phyloP scores from a whole-genome alignment of 1,140 invertebrate species.

The Macrosteles quadrilineatus region DNA sequence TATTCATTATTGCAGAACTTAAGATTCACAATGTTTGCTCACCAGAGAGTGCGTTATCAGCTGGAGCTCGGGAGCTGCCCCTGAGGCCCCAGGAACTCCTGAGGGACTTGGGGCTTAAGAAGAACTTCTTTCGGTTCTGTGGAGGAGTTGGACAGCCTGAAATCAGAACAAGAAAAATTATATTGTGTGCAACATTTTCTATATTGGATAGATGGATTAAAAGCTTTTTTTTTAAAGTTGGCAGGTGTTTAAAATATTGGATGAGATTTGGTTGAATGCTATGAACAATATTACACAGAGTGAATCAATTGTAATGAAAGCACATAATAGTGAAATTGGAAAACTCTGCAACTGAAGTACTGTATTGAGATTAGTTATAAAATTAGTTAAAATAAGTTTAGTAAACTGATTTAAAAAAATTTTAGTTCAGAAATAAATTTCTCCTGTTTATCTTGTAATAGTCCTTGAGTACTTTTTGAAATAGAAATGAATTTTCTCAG shows the following conservation, averaged over 20 bases:
- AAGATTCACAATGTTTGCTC: too few relatives aligned
- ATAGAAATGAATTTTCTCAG: too few relatives aligned
- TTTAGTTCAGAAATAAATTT: too few relatives aligned
- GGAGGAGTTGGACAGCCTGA: conserved; percentile 76
- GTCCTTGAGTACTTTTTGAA: too few relatives aligned
- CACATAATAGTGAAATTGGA: neutral
- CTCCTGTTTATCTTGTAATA: too few relatives aligned
- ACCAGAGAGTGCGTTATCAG: conserved; percentile 65
- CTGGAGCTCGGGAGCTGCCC: conserved; percentile 46
- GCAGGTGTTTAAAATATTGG: neutral
- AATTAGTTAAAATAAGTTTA: too few relatives aligned
- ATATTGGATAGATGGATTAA: conserved; percentile 1
- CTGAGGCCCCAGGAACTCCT: conserved; percentile 64
- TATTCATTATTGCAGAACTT: too few relatives aligned
- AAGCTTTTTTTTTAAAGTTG: neutral
- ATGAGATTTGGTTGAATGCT: too few relatives aligned
- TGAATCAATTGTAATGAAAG: neutral
- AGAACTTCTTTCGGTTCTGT: conserved; percentile 74
- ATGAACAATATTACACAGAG: neutral
- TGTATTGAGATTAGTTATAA: too few relatives aligned
- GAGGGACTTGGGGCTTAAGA: conserved; percentile 73
- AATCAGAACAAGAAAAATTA: conserved; percentile 28
- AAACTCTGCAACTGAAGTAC: too few relatives aligned
- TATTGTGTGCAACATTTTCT: conserved; percentile 18
- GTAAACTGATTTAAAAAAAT: too few relatives aligned